Percentiles rank a stretch among this genome's conserved stretches.
Evolutionary conservation across 2,888 invertebrate genomes (phyloP).

Genomic region (Troides oblongomaculatus): DNA sequence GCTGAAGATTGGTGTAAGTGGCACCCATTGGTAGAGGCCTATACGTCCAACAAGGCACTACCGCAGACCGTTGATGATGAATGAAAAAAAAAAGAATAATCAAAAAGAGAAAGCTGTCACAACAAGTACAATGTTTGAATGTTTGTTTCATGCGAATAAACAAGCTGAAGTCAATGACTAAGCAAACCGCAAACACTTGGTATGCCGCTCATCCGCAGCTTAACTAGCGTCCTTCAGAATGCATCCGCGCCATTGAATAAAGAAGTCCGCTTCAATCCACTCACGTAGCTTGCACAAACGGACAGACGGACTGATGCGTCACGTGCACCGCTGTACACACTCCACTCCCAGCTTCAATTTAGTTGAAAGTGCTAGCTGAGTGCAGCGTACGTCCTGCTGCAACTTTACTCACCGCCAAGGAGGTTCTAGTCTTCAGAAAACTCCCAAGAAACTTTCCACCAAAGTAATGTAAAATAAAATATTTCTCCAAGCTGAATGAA

Average conservation of each 20-base stretch:
- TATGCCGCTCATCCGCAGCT: constrained; percentile 47
- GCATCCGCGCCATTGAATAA: constrained; percentile 51
- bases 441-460: constrained; percentile 40
- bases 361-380: constrained; percentile 73
- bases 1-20: no score
- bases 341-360: constrained; percentile 73
- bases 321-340: constrained; percentile 57
- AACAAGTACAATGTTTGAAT: constrained; percentile 1
- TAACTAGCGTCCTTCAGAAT: constrained; percentile 49
- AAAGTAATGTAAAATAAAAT: constrained; percentile 44
- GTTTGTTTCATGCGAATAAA: constrained; percentile 24
- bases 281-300: constrained; percentile 64
- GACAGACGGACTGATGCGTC: constrained; percentile 63
- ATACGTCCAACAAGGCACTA: not conserved
- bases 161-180: constrained; percentile 40
- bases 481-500: constrained; percentile 32
- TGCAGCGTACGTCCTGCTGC: constrained; percentile 55
- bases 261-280: constrained; percentile 51
- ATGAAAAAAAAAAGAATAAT: not conserved
- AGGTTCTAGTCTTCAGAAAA: constrained; percentile 46
- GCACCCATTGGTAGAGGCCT: no score
- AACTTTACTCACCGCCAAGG: constrained; percentile 49
- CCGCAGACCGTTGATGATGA: not conserved
- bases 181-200: constrained; percentile 48
- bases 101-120: constrained; percentile 1